phyloP scores from a whole-genome alignment of 2,888 invertebrate species.

The Helleia helle region DNA sequence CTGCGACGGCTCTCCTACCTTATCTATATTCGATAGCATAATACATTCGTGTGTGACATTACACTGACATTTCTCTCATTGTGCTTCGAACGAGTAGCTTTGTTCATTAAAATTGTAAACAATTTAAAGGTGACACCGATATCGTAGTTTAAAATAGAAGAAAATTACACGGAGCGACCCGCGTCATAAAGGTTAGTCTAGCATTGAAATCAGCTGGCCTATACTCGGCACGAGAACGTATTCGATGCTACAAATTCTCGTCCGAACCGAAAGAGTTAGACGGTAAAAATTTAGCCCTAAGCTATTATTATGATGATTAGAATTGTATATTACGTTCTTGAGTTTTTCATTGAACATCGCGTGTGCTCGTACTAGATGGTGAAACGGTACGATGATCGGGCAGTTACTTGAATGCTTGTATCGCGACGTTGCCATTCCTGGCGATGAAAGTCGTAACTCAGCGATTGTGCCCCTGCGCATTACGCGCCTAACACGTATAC shows the following conservation, averaged over 20 bases:
- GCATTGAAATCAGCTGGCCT: neutral
- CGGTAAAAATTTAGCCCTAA: constrained; percentile 9
- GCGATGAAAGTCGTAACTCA: constrained; percentile 63
- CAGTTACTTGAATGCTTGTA: constrained; percentile 30
- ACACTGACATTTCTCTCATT: constrained; percentile 3
- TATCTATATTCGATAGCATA: constrained; percentile 10
- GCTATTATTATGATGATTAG: constrained; percentile 15
- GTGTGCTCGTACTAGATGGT: constrained; percentile 27
- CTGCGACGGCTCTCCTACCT: constrained; percentile 14
- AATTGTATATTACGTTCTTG: constrained; percentile 23
- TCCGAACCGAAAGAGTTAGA: neutral
- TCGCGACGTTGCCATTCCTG: constrained; percentile 57
- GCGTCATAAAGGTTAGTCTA: neutral
- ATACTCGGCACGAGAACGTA: too few species aligned
- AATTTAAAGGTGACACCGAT: constrained; percentile 7
- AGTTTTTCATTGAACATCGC: constrained; percentile 27
- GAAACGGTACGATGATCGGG: constrained; percentile 49
- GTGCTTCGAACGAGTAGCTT: neutral
- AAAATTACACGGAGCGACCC: too few species aligned
- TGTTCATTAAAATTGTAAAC: constrained; percentile 1
- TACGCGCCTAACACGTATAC: constrained; percentile 4
- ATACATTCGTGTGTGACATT: constrained; percentile 4
- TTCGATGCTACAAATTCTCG: too few species aligned
- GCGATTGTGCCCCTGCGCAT: constrained; percentile 24
- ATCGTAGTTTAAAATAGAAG: neutral